Conservation (phyloP, 2,113 vertebrate genomes). For the Ibidorhyncha struthersii region DNA sequence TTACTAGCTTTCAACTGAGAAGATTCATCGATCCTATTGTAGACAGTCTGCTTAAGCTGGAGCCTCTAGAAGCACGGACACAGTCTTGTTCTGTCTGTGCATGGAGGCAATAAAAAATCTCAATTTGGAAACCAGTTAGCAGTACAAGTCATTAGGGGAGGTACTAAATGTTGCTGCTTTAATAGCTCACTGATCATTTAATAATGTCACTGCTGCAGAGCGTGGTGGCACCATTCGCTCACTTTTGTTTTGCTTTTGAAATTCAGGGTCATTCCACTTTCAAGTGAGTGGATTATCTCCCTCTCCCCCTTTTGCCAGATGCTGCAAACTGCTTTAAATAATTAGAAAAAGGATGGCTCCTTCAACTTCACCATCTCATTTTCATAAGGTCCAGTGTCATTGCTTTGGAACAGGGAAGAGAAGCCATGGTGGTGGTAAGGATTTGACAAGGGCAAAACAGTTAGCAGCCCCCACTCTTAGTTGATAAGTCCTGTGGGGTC, state of each 20-base stretch:
- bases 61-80: slow-evolving; percentile 26
- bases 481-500: slow-evolving; percentile 73
- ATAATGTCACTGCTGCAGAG: slow-evolving; percentile 67
- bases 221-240: slow-evolving; percentile 51
- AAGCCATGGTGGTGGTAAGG: neutral
- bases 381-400: slow-evolving; percentile 50
- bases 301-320: slow-evolving; percentile 23
- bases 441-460: slow-evolving; percentile 72
- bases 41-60: neutral
- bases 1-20: slow-evolving; percentile 14
- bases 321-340: slow-evolving; percentile 61
- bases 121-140: slow-evolving; percentile 71
- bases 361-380: slow-evolving; percentile 59
- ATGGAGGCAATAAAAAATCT: slow-evolving; percentile 65
- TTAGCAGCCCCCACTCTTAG: slow-evolving; percentile 66
- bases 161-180: slow-evolving; percentile 71
- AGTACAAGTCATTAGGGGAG: slow-evolving; percentile 65
- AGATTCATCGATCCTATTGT: slow-evolving; percentile 19
- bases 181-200: slow-evolving; percentile 75
- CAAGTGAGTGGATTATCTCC: slow-evolving; percentile 49
- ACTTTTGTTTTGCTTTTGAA: slow-evolving; percentile 69
- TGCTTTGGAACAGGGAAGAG: slow-evolving; percentile 44
- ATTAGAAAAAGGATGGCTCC: slow-evolving; percentile 55
- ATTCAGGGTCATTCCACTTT: slow-evolving; percentile 67
- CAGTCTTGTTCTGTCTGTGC: slow-evolving; percentile 34